Conservation (phyloP, 2,888 invertebrate genomes). For the Zele albiditarsus region DNA sequence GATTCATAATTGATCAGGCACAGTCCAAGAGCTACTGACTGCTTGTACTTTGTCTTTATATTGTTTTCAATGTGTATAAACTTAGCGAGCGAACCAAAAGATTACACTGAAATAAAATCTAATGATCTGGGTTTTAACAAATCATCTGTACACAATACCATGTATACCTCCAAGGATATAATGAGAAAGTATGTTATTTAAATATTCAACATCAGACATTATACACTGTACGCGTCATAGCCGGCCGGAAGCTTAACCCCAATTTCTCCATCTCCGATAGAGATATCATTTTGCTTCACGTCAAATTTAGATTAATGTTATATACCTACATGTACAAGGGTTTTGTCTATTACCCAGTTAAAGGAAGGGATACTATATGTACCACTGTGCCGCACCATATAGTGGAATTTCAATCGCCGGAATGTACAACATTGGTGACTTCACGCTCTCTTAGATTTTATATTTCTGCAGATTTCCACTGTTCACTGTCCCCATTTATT, state of each 20-base stretch:
- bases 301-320: background rate
- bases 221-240: constrained; percentile 42
- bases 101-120: too few species aligned
- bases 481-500: too few species aligned
- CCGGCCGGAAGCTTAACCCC: constrained; percentile 49
- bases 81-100: too few species aligned
- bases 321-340: background rate
- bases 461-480: too few species aligned
- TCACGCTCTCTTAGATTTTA: too few species aligned
- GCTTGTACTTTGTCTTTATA: too few species aligned
- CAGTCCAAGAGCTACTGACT: too few species aligned
- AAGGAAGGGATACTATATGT: background rate
- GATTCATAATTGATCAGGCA: too few species aligned
- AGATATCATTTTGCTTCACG: background rate
- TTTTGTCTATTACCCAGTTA: background rate
- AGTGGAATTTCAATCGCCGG: background rate
- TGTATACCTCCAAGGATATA: background rate
- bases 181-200: background rate
- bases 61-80: too few species aligned
- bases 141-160: too few species aligned
- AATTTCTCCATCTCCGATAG: constrained; percentile 31
- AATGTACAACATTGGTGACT: too few species aligned
- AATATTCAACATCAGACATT: background rate
- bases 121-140: too few species aligned
- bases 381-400: background rate